Percentiles rank a stretch among this genome's conserved stretches.
These are phyloP conservation scores for Cladorhizidae sp. DNA, from an alignment of 37 sponge, comb jelly and placozoan species.

Conservation along the genomic window DNA sequence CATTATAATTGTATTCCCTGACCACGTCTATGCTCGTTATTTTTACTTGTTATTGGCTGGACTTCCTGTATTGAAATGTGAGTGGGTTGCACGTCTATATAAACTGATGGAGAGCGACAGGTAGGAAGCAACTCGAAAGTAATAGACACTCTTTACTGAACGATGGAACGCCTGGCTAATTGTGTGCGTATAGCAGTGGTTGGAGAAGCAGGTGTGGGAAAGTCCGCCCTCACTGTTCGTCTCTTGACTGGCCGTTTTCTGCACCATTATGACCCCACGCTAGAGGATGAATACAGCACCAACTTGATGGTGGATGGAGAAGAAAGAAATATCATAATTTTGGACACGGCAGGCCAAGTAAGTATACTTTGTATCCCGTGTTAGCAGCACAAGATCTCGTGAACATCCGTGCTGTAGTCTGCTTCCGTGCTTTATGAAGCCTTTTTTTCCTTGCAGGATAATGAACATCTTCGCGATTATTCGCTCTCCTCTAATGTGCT, in stretches of 20 bases:
- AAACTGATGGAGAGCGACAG: too few relatives aligned
- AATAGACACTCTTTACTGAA: neutral
- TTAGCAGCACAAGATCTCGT: neutral
- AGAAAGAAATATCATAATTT: constrained; percentile 6
- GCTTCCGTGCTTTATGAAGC: too few relatives aligned
- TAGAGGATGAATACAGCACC: constrained; percentile 29
- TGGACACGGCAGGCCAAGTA: constrained; percentile 66
- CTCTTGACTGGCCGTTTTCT: constrained; percentile 63
- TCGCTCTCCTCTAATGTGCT: constrained; percentile 22
- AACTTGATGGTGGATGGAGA: constrained; percentile 3
- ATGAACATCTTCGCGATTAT: constrained; percentile 10
- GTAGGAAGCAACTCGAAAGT: too few relatives aligned
- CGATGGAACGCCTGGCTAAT: neutral
- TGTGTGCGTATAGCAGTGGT: constrained; percentile 36
- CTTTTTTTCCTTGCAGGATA: constrained; percentile 3
- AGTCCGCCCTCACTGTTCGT: constrained; percentile 67
- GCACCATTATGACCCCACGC: constrained; percentile 68
- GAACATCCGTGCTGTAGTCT: neutral
- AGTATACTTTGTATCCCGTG: neutral
- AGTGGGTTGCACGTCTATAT: too few relatives aligned
- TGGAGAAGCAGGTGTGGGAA: constrained; percentile 71
- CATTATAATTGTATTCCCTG: too few relatives aligned
- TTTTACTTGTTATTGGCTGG: too few relatives aligned
- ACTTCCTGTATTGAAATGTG: too few relatives aligned
- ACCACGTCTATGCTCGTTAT: too few relatives aligned